Conservation (phyloP, 2,113 vertebrate species). For the Spea bombifrons region DNA sequence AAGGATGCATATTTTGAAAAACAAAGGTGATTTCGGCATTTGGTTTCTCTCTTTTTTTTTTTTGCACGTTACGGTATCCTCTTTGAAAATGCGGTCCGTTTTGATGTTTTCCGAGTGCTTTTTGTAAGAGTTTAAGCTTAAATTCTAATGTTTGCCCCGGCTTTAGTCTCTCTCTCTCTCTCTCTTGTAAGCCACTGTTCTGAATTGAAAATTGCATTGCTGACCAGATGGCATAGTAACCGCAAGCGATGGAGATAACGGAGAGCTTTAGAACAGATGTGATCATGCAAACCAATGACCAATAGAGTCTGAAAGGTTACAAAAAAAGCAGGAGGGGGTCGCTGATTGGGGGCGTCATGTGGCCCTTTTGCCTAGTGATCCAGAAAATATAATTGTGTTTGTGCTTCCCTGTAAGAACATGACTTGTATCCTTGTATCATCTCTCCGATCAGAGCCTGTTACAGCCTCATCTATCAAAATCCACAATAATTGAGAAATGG, state of each 20-base stretch:
- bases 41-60: background rate
- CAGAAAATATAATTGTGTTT: constrained; percentile 1
- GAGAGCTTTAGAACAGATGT: constrained; percentile 44
- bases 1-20: background rate
- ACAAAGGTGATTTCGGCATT: constrained; percentile 10
- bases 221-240: constrained; percentile 46
- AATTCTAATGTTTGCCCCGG: background rate
- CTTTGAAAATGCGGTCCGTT: background rate
- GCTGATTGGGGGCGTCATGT: background rate
- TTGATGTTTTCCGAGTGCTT: no score
- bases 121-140: background rate
- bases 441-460: background rate
- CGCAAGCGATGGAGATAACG: constrained; percentile 37
- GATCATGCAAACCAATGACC: constrained; percentile 28
- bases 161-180: background rate
- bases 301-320: constrained; percentile 35
- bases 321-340: background rate
- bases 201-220: constrained; percentile 36
- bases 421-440: background rate
- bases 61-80: no score
- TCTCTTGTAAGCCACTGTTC: constrained; percentile 12
- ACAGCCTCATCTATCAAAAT: background rate
- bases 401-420: background rate
- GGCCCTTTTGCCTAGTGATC: constrained; percentile 22
- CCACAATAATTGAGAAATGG: constrained; percentile 26